Percentiles rank a stretch among this genome's conserved stretches.
phyloP scores from a whole-genome alignment of 2,797 vertebrate species.

The Galagoides demidoff region DNA sequence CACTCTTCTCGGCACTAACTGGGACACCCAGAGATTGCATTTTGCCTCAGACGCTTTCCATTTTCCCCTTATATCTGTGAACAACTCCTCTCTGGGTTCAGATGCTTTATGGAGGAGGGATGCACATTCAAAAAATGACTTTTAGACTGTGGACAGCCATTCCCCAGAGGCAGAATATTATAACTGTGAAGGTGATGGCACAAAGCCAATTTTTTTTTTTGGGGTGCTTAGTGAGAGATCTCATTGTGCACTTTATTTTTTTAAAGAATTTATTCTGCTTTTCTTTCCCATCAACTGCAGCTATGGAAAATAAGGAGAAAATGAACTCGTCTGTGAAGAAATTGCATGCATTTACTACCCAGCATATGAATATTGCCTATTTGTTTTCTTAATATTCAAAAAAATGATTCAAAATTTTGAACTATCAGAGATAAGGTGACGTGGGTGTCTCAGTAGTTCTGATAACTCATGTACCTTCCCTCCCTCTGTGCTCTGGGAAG shows the following conservation, averaged over 20 bases:
- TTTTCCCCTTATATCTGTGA: conserved; percentile 35
- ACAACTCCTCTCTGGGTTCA: conserved; percentile 2
- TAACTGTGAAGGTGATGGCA: background rate
- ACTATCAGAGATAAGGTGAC: background rate
- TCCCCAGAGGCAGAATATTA: background rate
- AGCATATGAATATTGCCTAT: background rate
- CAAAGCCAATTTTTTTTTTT: background rate
- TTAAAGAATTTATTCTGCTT: background rate
- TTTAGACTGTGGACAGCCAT: background rate
- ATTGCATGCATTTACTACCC: background rate
- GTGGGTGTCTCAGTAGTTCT: background rate
- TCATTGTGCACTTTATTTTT: background rate
- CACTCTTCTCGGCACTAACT: background rate
- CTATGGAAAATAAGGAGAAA: conserved; percentile 12
- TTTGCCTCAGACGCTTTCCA: conserved; percentile 6
- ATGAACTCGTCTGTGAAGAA: background rate
- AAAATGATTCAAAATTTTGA: background rate
- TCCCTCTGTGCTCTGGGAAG: background rate
- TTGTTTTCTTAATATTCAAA: background rate
- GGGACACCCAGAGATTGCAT: conserved; percentile 47
- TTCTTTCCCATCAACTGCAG: conserved; percentile 26
- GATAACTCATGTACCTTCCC: background rate
- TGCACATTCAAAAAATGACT: conserved; percentile 7
- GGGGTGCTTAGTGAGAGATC: background rate
- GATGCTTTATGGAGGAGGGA: background rate